These are phyloP conservation scores for Chloroclystis v-ata DNA, from an alignment of 2,888 invertebrate genomes.

Conservation along the genomic window DNA sequence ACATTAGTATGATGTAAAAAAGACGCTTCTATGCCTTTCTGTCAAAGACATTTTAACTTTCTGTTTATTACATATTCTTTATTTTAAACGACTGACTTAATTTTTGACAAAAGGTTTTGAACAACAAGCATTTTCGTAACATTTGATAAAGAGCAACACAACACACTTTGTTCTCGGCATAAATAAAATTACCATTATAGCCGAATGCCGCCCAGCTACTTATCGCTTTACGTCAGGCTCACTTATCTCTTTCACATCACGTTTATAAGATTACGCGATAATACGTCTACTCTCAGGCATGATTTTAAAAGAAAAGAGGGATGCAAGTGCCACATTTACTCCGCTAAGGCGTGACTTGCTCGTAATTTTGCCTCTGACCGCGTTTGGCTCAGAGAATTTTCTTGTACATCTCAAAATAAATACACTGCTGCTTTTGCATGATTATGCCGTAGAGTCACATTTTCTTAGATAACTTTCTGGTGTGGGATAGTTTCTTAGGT, in stretches of 20 bases:
- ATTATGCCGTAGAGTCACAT: not conserved
- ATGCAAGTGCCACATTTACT: constrained; percentile 23
- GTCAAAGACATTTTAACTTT: too few relatives aligned
- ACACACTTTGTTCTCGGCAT: constrained; percentile 3
- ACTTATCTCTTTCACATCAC: constrained; percentile 18
- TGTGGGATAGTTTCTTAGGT: too few relatives aligned
- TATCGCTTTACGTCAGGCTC: constrained; percentile 12
- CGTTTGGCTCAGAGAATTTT: constrained; percentile 24
- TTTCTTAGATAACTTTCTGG: not conserved
- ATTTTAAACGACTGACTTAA: too few relatives aligned
- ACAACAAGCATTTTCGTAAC: not conserved
- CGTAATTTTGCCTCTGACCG: constrained; percentile 32
- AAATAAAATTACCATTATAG: constrained; percentile 11
- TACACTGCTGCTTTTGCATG: constrained; percentile 4
- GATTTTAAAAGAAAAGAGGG: constrained; percentile 17
- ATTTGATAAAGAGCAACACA: not conserved
- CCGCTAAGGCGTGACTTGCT: constrained; percentile 23
- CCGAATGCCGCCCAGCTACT: constrained; percentile 7
- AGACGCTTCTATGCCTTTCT: too few relatives aligned
- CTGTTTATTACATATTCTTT: too few relatives aligned
- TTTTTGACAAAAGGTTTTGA: too few relatives aligned
- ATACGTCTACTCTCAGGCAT: constrained; percentile 9
- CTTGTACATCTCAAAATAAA: constrained; percentile 14
- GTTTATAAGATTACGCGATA: constrained; percentile 17
- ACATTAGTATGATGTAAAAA: too few relatives aligned